Evolutionary conservation across 2,888 invertebrate genomes (phyloP).

Genomic region (Chironomus riparius): DNA sequence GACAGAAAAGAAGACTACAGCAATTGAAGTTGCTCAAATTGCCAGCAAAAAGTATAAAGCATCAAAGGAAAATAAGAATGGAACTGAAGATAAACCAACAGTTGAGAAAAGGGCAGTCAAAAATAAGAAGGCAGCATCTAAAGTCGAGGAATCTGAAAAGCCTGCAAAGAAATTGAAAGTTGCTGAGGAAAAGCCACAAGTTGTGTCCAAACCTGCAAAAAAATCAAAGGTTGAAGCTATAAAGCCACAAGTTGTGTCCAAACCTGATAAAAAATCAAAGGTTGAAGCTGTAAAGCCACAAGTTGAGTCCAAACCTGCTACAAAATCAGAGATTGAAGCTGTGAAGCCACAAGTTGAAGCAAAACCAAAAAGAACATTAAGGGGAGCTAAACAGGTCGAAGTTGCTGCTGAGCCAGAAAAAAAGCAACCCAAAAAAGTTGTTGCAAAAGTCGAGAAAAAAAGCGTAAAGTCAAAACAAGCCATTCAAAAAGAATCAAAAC

Average conservation of each 20-base stretch:
- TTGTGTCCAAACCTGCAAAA: too few relatives aligned
- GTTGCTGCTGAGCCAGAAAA: not conserved
- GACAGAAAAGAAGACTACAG: not conserved
- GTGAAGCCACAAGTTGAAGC: not conserved
- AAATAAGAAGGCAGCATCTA: not conserved
- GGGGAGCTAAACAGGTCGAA: constrained; percentile 7
- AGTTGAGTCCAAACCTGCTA: not conserved
- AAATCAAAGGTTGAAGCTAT: too few relatives aligned
- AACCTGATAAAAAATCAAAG: not conserved
- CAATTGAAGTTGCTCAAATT: constrained; percentile 1
- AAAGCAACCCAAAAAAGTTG: constrained; percentile 3
- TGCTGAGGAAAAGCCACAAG: not conserved
- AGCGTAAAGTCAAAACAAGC: not conserved
- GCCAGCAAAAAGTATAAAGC: not conserved
- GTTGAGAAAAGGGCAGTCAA: not conserved
- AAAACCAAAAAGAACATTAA: not conserved
- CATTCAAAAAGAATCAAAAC: not conserved
- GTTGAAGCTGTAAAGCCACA: not conserved
- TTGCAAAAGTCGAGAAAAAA: not conserved
- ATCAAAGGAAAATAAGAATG: too few relatives aligned
- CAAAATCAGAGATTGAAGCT: too few relatives aligned
- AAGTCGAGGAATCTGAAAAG: not conserved
- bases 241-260: not conserved
- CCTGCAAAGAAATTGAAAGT: not conserved
- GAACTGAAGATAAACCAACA: too few relatives aligned